A percentile compares a stretch with the other conserved stretches of the same genome.
These are phyloP conservation scores for Parasteatoda tepidariorum DNA, from an alignment of 1,140 invertebrate species.

Conservation along the genomic window DNA sequence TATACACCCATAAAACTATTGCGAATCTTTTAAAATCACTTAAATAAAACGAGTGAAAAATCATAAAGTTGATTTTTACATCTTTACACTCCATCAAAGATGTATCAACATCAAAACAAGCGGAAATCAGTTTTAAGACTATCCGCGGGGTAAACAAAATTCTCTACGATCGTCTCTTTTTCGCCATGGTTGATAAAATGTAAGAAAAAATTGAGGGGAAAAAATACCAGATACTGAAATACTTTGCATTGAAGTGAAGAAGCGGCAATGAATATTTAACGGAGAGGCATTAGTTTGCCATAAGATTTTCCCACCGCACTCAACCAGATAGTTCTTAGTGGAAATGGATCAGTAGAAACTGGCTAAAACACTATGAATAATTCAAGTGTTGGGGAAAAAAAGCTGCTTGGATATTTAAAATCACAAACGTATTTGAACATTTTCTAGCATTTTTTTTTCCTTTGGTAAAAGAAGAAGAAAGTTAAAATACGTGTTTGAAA, in stretches of 20 bases:
- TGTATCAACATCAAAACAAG: neutral
- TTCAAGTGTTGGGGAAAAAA: conserved; percentile 10
- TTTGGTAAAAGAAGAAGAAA: no score
- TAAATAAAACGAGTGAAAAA: no score
- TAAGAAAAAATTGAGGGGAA: neutral
- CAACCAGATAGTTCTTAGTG: neutral
- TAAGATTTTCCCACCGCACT: neutral
- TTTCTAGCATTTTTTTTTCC: no score
- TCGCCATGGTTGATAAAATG: no score
- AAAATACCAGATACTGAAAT: conserved; percentile 19
- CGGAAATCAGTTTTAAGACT: neutral
- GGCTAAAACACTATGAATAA: conserved; percentile 14
- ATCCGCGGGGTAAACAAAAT: neutral
- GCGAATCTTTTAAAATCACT: no score
- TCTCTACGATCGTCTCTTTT: neutral
- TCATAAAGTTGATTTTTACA: no score
- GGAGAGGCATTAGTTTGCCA: conserved; percentile 27
- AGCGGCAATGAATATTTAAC: conserved; percentile 37
- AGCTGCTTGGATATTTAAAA: conserved; percentile 1
- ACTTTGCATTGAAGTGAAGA: conserved; percentile 33
- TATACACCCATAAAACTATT: no score
- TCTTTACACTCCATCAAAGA: neutral
- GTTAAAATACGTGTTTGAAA: no score
- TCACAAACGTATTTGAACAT: no score
- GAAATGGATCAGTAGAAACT: neutral